Percentiles rank a stretch among this genome's conserved stretches.
Evolutionary conservation across 1,140 invertebrate species (phyloP).

Genomic region (Luehdorfia chinensis): DNA sequence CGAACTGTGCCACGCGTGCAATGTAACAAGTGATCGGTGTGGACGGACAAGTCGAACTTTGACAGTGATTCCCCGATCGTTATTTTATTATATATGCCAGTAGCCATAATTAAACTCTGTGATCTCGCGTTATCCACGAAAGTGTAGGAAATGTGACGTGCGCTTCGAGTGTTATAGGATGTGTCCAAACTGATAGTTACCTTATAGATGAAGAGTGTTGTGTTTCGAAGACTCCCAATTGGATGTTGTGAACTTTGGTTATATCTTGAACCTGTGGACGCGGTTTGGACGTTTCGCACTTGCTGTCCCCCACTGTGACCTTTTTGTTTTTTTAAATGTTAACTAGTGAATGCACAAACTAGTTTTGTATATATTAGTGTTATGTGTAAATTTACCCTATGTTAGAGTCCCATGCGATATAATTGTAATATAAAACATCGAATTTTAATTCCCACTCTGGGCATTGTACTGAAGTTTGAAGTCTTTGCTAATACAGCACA

Average conservation of each 20-base stretch:
- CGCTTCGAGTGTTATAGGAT: constrained; percentile 68
- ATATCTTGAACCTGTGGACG: constrained; percentile 25
- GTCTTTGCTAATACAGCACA: constrained; percentile 33
- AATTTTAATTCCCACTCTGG: constrained; percentile 54
- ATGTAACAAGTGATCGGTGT: not conserved
- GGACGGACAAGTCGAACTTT: constrained; percentile 15
- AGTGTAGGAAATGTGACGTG: constrained; percentile 60
- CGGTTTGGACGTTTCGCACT: constrained; percentile 5
- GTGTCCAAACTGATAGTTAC: constrained; percentile 62
- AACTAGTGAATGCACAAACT: constrained; percentile 73
- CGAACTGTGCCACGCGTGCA: constrained; percentile 27
- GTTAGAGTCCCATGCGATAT: constrained; percentile 52
- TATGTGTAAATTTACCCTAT: constrained; percentile 66
- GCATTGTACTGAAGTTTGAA: constrained; percentile 69
- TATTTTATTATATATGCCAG: constrained; percentile 30
- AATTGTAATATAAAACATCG: constrained; percentile 66
- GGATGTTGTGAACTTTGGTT: constrained; percentile 34
- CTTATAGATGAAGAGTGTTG: constrained; percentile 48
- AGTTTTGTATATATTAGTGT: constrained; percentile 72
- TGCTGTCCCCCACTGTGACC: constrained; percentile 21
- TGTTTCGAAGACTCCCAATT: constrained; percentile 32
- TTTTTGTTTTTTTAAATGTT: constrained; percentile 39
- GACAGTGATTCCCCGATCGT: constrained; percentile 25
- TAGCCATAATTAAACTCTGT: constrained; percentile 71
- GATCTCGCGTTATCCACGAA: constrained; percentile 62